Percentiles rank a stretch among this genome's conserved stretches.
These are phyloP conservation scores for Rhagophthalmus giganteus DNA, from an alignment of 2,888 invertebrate species.

Conservation along the genomic window DNA sequence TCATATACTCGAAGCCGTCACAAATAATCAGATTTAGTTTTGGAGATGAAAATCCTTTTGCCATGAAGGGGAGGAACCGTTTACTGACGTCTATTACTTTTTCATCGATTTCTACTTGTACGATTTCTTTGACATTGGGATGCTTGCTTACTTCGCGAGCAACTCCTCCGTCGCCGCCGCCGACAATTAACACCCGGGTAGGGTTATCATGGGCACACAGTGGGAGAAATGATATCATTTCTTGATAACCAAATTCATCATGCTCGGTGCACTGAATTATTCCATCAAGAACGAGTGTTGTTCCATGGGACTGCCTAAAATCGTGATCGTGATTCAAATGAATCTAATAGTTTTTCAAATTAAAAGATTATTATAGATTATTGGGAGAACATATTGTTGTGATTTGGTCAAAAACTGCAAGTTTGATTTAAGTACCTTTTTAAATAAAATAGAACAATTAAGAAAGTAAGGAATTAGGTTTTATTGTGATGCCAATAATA, in stretches of 20 bases:
- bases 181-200: conserved; percentile 89
- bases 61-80: conserved; percentile 88
- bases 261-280: conserved; percentile 95
- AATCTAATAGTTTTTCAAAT: too few species aligned
- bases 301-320: conserved; percentile 76
- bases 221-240: conserved; percentile 96
- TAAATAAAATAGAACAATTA: too few species aligned
- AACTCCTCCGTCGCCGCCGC: conserved; percentile 98
- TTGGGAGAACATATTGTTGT: too few species aligned
- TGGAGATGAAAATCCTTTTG: conserved; percentile 78
- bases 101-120: conserved; percentile 87
- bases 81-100: conserved; percentile 90
- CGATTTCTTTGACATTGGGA: conserved; percentile 79
- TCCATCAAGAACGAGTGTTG: conserved; percentile 87
- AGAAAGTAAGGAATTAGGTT: too few species aligned
- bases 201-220: conserved; percentile 90
- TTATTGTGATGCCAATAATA: too few species aligned
- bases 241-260: conserved; percentile 98
- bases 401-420: too few species aligned
- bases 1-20: conserved; percentile 95
- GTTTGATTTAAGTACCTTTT: too few species aligned
- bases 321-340: too few species aligned
- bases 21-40: conserved; percentile 78
- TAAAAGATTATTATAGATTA: too few species aligned
- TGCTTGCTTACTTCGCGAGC: conserved; percentile 94